Evolutionary conservation across 2,797 vertebrate genomes (phyloP).

Genomic region (Acipenser ruthenus): DNA sequence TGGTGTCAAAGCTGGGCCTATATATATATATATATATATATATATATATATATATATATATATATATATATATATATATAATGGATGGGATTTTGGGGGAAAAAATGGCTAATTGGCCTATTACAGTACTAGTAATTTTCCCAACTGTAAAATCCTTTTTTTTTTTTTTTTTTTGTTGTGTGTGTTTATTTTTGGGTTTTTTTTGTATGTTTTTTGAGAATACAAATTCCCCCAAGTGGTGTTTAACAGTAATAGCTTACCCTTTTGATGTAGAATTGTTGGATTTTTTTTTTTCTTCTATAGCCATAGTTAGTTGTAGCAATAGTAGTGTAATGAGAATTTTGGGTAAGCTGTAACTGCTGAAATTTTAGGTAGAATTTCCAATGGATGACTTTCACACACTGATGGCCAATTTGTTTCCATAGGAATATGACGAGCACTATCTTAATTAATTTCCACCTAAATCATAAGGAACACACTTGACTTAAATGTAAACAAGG

Average conservation of each 20-base stretch:
- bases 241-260: too few species aligned
- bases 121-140: too few species aligned
- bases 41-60: slow-evolving; percentile 1
- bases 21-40: slow-evolving; percentile 37
- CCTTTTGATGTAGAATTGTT: too few species aligned
- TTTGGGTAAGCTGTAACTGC: slow-evolving; percentile 19
- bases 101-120: too few species aligned
- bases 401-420: slow-evolving; percentile 29
- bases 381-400: neutral
- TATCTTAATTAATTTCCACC: slow-evolving; percentile 32
- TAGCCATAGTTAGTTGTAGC: slow-evolving; percentile 2
- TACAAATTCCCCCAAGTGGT: too few species aligned
- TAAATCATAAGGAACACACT: slow-evolving; percentile 39
- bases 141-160: too few species aligned
- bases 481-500: slow-evolving; percentile 39
- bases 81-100: too few species aligned
- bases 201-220: too few species aligned
- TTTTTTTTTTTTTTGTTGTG: too few species aligned
- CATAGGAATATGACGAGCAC: slow-evolving; percentile 66
- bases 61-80: too few species aligned
- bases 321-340: slow-evolving; percentile 18
- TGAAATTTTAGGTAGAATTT: neutral
- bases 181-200: too few species aligned
- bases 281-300: too few species aligned
- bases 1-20: neutral